Evolutionary conservation across 2,113 vertebrate genomes (phyloP).

Genomic region (Oceanites oceanicus): DNA sequence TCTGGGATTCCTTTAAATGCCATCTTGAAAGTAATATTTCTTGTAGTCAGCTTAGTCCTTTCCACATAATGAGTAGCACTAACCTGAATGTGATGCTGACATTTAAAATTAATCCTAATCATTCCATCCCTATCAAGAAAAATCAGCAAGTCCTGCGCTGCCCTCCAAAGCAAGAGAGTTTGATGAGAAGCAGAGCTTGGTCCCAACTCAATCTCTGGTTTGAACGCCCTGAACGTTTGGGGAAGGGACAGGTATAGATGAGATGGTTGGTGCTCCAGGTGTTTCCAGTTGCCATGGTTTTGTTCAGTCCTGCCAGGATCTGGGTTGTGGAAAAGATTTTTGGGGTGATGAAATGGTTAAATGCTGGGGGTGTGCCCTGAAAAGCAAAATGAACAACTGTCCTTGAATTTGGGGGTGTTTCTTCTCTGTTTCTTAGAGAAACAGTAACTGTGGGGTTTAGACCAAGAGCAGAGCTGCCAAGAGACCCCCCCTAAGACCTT

Average conservation of each 20-base stretch:
- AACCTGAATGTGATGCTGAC: not conserved
- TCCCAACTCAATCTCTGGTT: not conserved
- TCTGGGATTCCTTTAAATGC: constrained; percentile 25
- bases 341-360: not conserved
- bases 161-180: not conserved
- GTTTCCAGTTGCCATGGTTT: not conserved
- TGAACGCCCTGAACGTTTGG: rapidly evolving
- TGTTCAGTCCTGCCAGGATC: not conserved
- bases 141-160: not conserved
- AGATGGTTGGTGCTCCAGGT: not conserved
- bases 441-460: not conserved
- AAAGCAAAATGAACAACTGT: not conserved
- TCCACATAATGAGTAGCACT: not conserved
- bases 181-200: not conserved
- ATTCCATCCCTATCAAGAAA: not conserved
- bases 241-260: not conserved
- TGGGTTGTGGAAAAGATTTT: not conserved
- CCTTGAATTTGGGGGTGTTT: not conserved
- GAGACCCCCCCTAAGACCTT: not conserved
- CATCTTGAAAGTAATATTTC: not conserved
- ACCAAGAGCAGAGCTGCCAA: not conserved
- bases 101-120: not conserved
- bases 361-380: not conserved
- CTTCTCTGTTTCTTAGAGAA: not conserved
- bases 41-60: not conserved